Evolutionary conservation across 2,888 invertebrate genomes (phyloP).

Genomic region (Seira sanloemensis): DNA sequence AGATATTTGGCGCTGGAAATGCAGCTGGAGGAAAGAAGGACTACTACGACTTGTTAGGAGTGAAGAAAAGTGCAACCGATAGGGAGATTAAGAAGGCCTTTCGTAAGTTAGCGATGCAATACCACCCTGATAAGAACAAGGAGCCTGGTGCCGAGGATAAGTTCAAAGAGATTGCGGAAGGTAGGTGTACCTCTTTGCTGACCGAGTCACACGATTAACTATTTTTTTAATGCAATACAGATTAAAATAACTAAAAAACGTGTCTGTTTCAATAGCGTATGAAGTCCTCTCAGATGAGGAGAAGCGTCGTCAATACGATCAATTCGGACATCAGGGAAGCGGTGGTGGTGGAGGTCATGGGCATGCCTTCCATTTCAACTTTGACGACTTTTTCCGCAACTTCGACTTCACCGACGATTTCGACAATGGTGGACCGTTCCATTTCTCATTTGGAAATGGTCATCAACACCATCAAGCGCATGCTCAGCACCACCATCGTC

Average conservation of each 20-base stretch:
- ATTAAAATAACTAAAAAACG: too few relatives aligned
- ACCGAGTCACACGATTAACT: neutral
- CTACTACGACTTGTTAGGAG: constrained; percentile 77
- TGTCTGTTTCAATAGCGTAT: constrained; percentile 75
- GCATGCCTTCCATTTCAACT: constrained; percentile 74
- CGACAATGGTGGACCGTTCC: constrained; percentile 64
- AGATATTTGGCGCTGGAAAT: neutral
- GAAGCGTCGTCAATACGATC: constrained; percentile 76
- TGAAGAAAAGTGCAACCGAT: constrained; percentile 76
- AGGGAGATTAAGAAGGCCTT: constrained; percentile 78
- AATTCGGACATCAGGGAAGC: constrained; percentile 76
- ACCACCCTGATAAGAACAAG: constrained; percentile 79
- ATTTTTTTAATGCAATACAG: neutral
- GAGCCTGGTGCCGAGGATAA: constrained; percentile 77
- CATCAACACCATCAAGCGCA: constrained; percentile 50
- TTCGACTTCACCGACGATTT: constrained; percentile 74
- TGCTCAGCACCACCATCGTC: constrained; percentile 57
- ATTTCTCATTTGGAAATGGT: constrained; percentile 69
- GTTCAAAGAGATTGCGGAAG: constrained; percentile 78
- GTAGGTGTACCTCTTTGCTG: constrained; percentile 72
- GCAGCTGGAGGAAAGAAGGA: constrained; percentile 74
- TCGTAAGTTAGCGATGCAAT: constrained; percentile 77
- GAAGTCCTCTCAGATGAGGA: constrained; percentile 77
- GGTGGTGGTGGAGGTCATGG: constrained; percentile 72
- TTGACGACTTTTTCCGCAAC: constrained; percentile 76